These are phyloP conservation scores for Leptogaster cylindrica DNA, from an alignment of 2,888 invertebrate genomes.

Conservation along the genomic window DNA sequence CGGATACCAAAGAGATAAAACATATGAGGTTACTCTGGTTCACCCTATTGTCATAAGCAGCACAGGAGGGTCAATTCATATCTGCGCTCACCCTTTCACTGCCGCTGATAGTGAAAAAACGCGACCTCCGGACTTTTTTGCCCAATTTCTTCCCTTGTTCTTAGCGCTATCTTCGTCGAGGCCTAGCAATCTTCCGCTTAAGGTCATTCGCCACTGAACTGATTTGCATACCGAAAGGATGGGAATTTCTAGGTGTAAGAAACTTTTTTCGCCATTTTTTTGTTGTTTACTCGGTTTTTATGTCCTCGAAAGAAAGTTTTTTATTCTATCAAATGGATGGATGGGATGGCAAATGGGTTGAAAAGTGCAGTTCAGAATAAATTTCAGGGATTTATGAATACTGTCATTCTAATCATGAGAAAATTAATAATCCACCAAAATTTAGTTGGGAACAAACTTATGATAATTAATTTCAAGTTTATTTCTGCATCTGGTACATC, in stretches of 20 bases:
- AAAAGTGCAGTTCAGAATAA: constrained; percentile 22
- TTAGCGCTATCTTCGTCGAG: background rate
- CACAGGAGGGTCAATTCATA: constrained; percentile 26
- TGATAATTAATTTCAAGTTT: no score
- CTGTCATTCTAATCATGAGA: background rate
- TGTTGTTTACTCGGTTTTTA: constrained; percentile 11
- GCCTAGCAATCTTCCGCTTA: constrained; percentile 10
- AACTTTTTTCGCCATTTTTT: constrained; percentile 16
- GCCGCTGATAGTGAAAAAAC: constrained; percentile 14
- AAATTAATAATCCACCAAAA: constrained; percentile 15
- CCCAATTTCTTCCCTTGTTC: constrained; percentile 3
- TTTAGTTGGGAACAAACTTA: no score
- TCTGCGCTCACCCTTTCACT: constrained; percentile 32
- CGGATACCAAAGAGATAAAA: constrained; percentile 10
- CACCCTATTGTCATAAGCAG: constrained; percentile 22
- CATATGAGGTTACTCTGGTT: constrained; percentile 24
- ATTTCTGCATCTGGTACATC: no score
- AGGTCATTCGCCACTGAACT: constrained; percentile 24
- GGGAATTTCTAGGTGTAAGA: constrained; percentile 7
- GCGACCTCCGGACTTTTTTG: constrained; percentile 15
- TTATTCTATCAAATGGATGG: constrained; percentile 25
- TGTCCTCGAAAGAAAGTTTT: constrained; percentile 18
- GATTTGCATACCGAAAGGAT: constrained; percentile 32
- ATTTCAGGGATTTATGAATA: constrained; percentile 26
- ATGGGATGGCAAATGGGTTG: constrained; percentile 19